These are phyloP conservation scores for Tupaia chinensis DNA, from an alignment of 2,113 vertebrate species.

Conservation along the genomic window DNA sequence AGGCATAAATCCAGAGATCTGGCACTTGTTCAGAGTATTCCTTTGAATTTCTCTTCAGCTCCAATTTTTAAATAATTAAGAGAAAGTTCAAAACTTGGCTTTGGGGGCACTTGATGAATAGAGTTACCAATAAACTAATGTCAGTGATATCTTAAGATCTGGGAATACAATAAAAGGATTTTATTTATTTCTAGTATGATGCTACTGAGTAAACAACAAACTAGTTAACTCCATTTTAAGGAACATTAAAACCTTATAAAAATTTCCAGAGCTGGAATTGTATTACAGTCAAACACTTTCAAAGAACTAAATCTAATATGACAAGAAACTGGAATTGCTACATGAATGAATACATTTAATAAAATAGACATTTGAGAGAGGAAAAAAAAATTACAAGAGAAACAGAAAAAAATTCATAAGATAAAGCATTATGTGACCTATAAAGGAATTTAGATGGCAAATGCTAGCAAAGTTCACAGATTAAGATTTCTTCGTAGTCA, in stretches of 20 bases:
- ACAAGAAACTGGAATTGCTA: constrained; percentile 61
- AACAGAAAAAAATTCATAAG: neutral
- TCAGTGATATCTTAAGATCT: neutral
- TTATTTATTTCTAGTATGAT: constrained; percentile 42
- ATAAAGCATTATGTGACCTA: neutral
- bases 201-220: neutral
- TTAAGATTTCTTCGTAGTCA: neutral
- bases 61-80: constrained; percentile 52
- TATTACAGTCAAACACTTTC: constrained; percentile 55
- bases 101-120: neutral
- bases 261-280: constrained; percentile 46
- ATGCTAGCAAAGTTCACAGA: neutral
- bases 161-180: neutral
- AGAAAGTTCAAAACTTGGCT: constrained; percentile 34
- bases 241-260: constrained; percentile 13
- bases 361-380: constrained; percentile 34
- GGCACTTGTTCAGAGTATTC: neutral
- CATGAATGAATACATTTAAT: constrained; percentile 40
- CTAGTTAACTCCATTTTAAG: constrained; percentile 26
- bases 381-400: neutral
- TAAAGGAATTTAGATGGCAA: neutral
- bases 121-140: constrained; percentile 22
- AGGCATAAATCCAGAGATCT: neutral
- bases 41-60: constrained; percentile 42
- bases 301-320: constrained; percentile 64